Evolutionary conservation across 2,888 invertebrate species (phyloP), one percentile per base, ranked within the genome.

Genomic region (Ethmia dodecea): DNA sequence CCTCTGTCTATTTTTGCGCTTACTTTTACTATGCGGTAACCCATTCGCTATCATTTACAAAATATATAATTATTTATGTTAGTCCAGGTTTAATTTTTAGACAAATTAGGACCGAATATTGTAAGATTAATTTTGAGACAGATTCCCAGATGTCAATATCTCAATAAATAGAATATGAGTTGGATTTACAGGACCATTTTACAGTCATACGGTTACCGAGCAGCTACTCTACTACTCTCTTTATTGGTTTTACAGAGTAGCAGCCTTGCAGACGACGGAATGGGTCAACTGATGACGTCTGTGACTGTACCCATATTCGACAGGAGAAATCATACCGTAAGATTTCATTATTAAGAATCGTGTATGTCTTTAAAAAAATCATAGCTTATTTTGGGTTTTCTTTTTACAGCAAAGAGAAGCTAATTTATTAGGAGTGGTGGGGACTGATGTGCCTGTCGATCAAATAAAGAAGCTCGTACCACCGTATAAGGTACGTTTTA

Each of bases 241-340:
- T n/a, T n/a, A n/a, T n/a, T 9, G 22, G 22, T 6, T 22, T 55
- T 58, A 67, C 78, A 93, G 93, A 91, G 91, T 51, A 91, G 89
- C 63, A 90, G 89, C 66, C 87, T 91, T 35, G 88, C 89, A 22
- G 89, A 89, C 50, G 90, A 92, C 48, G 89, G 90, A 41, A 90
- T 92, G 65, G 92, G 94, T 16, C 94, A 96, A 52, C 87, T 97
- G 44, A 96, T 97, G 91, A 96, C 96, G 35, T 95, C 97, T 33
- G 96, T 98, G 43, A 94, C 97, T 33, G 94, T 95, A 47, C 98
- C 98, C 22, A 97, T 98, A 54, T 95, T 97, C 83, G 96, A 98
- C 89, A 92, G 94, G 69, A 91, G 95, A 74, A 96, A 96, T 78
- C 93, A 94, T 80, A 92, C 96, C 72, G 93, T 93, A 86, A 49